A percentile compares a stretch with the other conserved stretches of the same genome.
These are phyloP conservation scores for Scomber scombrus DNA, from an alignment of 2,113 vertebrate genomes.

Conservation along the genomic window DNA sequence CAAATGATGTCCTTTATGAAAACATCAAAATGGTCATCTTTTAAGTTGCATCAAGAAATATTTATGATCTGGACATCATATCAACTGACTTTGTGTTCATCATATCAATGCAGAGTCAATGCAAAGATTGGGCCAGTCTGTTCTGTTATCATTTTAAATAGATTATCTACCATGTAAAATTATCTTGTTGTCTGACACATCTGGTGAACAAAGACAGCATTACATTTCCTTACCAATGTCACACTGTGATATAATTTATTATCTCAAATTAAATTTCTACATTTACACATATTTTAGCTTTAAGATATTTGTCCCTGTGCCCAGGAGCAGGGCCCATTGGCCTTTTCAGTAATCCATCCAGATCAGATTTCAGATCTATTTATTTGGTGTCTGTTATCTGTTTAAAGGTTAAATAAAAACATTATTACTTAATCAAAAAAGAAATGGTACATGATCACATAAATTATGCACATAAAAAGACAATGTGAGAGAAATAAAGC, in stretches of 20 bases:
- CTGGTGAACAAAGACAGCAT: too few relatives aligned
- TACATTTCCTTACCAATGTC: neutral
- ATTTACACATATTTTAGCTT: slow-evolving; percentile 7
- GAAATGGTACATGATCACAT: neutral
- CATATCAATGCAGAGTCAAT: too few relatives aligned
- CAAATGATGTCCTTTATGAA: neutral
- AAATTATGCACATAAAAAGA: slow-evolving; percentile 2
- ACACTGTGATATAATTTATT: neutral
- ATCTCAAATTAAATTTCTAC: neutral
- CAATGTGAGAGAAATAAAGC: neutral
- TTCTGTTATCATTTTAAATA: too few relatives aligned
- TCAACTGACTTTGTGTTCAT: too few relatives aligned
- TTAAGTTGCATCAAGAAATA: neutral
- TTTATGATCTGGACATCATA: neutral
- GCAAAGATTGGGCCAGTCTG: too few relatives aligned
- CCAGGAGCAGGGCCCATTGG: neutral
- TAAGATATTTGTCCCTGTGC: neutral
- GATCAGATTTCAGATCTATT: too few relatives aligned
- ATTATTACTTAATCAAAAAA: slow-evolving; percentile 3
- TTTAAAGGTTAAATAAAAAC: neutral
- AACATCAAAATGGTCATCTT: neutral
- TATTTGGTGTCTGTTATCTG: neutral
- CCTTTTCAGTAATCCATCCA: neutral
- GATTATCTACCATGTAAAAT: too few relatives aligned
- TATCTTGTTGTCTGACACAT: too few relatives aligned